Percentiles rank a stretch among this genome's conserved stretches.
Evolutionary conservation across 2,113 vertebrate genomes (phyloP).

Genomic region (Monarcha castaneiventris): DNA sequence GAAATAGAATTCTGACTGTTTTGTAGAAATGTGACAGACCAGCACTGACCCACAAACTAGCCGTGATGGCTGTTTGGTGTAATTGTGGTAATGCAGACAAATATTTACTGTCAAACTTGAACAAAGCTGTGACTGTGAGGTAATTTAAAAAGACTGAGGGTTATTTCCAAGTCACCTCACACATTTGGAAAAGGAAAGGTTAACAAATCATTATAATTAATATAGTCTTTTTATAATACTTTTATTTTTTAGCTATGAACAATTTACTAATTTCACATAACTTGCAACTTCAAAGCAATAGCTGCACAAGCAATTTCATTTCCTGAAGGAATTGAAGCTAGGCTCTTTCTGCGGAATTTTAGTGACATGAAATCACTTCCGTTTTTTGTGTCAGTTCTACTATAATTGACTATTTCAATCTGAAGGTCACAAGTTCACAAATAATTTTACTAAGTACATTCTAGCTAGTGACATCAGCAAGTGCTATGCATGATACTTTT

Average conservation of each 20-base stretch:
- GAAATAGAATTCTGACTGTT: neutral
- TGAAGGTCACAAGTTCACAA: neutral
- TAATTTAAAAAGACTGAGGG: neutral
- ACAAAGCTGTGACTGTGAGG: neutral
- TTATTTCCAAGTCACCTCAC: conserved; percentile 35
- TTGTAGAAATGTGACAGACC: neutral
- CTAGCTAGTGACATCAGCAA: neutral
- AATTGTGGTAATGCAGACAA: neutral
- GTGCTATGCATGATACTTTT: neutral
- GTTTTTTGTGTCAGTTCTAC: neutral
- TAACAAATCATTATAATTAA: conserved; percentile 4
- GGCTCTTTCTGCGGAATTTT: neutral
- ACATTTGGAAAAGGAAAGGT: conserved; percentile 8
- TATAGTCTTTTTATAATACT: neutral
- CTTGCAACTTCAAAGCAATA: neutral
- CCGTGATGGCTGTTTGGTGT: neutral
- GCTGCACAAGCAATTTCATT: neutral
- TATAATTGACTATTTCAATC: neutral
- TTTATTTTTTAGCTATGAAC: neutral
- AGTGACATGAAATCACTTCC: neutral
- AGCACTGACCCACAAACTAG: neutral
- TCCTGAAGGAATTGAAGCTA: neutral
- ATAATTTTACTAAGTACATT: neutral
- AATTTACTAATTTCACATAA: neutral
- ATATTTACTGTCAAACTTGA: conserved; percentile 9